phyloP scores from a whole-genome alignment of 2,797 vertebrate species.

The Amazona finschi region DNA sequence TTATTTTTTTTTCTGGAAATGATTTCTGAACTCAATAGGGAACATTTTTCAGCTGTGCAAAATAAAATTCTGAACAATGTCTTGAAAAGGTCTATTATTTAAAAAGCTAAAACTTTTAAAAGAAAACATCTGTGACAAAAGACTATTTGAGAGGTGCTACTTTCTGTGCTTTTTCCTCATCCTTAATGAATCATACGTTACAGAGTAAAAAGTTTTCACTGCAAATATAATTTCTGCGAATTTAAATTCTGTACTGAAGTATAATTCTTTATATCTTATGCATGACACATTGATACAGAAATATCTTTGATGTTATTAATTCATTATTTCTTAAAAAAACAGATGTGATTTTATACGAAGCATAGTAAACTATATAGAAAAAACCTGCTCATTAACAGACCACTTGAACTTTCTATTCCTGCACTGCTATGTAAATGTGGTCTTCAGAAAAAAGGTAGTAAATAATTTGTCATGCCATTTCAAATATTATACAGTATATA shows the following conservation, averaged over 20 bases:
- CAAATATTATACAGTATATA: not conserved
- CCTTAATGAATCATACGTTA: not conserved
- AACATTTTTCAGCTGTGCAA: not conserved
- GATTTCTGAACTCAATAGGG: not conserved
- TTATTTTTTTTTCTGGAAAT: not conserved
- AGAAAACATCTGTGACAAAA: not conserved
- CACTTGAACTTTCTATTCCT: not conserved
- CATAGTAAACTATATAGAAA: not conserved
- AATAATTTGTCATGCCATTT: not conserved
- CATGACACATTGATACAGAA: not conserved
- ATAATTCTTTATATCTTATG: not conserved
- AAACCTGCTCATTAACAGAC: not conserved
- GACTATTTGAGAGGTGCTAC: not conserved
- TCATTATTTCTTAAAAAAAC: not conserved
- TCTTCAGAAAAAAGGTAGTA: not conserved
- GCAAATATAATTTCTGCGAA: not conserved
- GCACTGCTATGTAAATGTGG: not conserved
- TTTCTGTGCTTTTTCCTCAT: not conserved
- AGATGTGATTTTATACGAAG: not conserved
- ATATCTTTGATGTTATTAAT: not conserved
- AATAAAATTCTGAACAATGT: not conserved
- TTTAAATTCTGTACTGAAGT: not conserved
- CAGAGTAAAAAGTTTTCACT: not conserved
- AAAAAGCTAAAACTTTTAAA: not conserved
- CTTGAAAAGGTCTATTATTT: not conserved